A percentile compares a stretch with the other conserved stretches of the same genome.
These are phyloP conservation scores for Zonotrichia albicollis DNA, from an alignment of 2,797 vertebrate genomes.

Conservation along the genomic window DNA sequence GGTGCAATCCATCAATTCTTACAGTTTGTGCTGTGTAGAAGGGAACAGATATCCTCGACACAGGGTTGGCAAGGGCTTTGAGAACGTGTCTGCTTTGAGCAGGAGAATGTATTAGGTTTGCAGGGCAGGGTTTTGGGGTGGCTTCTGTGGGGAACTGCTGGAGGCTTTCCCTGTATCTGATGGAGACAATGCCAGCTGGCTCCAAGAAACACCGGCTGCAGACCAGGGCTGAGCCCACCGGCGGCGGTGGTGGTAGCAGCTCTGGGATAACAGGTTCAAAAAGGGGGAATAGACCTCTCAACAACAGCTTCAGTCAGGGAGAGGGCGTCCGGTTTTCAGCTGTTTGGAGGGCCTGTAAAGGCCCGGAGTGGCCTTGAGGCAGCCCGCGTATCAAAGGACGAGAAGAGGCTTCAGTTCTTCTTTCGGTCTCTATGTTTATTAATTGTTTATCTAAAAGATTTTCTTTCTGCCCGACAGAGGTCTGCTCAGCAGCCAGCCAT, in stretches of 20 bases:
- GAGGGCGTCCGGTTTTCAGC: too few species aligned
- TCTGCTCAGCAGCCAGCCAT: too few species aligned
- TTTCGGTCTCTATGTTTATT: too few species aligned
- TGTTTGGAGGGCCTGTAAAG: too few species aligned
- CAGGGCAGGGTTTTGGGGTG: neutral
- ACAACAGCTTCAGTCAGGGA: neutral
- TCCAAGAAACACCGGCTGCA: rapidly evolving
- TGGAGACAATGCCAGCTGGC: neutral
- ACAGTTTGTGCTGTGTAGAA: neutral
- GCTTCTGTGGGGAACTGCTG: neutral
- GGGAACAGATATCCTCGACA: neutral
- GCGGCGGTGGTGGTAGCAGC: rapidly evolving
- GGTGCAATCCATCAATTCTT: neutral
- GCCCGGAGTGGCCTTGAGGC: too few species aligned
- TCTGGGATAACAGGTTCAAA: neutral
- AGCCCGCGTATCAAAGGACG: too few species aligned
- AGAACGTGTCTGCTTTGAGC: neutral
- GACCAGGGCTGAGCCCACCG: neutral
- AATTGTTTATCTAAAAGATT: too few species aligned
- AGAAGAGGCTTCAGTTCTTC: too few species aligned
- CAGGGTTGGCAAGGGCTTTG: neutral
- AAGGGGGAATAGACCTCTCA: neutral
- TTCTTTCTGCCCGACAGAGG: too few species aligned
- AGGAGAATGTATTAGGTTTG: neutral
- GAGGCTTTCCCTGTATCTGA: neutral